These are phyloP conservation scores for Lepidurus apus DNA, from an alignment of 1,140 invertebrate species.

Conservation along the genomic window DNA sequence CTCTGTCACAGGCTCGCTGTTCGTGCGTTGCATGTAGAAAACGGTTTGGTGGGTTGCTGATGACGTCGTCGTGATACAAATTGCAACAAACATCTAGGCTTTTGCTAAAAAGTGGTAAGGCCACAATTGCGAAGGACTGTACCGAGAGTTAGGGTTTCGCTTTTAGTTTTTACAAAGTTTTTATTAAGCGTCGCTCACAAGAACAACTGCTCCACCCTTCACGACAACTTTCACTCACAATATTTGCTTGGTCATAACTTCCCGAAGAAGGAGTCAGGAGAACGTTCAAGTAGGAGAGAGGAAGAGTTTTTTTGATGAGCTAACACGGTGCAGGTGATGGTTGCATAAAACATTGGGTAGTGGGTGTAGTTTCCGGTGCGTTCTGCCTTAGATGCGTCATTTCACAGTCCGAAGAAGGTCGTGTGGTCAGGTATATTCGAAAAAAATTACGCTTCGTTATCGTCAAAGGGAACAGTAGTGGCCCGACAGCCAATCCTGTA, in stretches of 20 bases:
- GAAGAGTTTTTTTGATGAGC: background rate
- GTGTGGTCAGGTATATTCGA: too few species aligned
- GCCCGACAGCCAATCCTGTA: too few species aligned
- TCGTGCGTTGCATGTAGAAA: conserved; percentile 11
- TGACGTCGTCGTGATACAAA: background rate
- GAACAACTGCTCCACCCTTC: background rate
- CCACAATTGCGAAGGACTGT: background rate
- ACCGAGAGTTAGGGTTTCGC: background rate
- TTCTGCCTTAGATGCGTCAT: too few species aligned
- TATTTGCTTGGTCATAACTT: background rate
- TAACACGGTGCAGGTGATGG: background rate
- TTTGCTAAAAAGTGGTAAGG: background rate
- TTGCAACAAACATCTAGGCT: background rate
- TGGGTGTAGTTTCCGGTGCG: too few species aligned
- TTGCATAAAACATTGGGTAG: too few species aligned
- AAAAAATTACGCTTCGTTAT: too few species aligned
- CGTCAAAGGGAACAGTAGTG: too few species aligned
- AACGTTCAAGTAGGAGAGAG: background rate
- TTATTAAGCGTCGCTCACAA: background rate
- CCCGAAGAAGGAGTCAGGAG: background rate
- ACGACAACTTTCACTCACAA: background rate
- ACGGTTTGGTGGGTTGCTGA: background rate
- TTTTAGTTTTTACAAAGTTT: background rate
- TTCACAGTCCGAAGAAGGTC: too few species aligned
- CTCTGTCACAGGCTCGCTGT: background rate